Conservation (phyloP, 2,113 vertebrate genomes). For the Limnothrissa miodon region DNA sequence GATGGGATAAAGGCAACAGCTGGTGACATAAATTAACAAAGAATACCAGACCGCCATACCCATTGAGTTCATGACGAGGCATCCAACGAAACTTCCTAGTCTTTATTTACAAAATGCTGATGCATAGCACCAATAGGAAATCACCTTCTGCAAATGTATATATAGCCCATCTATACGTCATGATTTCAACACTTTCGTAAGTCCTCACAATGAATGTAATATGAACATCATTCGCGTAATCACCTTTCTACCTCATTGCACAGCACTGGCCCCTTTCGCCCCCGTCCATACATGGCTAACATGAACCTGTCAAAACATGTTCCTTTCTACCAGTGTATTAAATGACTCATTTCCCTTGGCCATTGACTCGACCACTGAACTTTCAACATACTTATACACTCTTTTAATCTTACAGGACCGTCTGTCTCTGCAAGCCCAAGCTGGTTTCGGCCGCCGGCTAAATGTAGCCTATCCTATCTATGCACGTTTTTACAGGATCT, state of each 20-base stretch:
- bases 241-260: not conserved
- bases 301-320: not conserved
- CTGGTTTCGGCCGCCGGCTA: not conserved
- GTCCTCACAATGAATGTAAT: not conserved
- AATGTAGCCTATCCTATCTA: not conserved
- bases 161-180: not conserved
- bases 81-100: not conserved
- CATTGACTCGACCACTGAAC: not conserved
- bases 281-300: not conserved
- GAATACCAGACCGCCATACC: not conserved
- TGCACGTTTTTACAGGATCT: not conserved
- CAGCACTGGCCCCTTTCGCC: not conserved
- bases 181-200: not conserved
- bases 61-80: not conserved
- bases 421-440: not conserved
- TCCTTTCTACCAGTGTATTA: not conserved
- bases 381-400: conserved; percentile 3
- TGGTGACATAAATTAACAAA: no score
- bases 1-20: no score
- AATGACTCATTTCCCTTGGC: not conserved
- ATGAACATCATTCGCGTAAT: not conserved
- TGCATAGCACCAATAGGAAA: not conserved
- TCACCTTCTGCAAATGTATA: not conserved
- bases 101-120: not conserved
- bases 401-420: not conserved